A percentile compares a stretch with the other conserved stretches of the same genome.
Evolutionary conservation across 2,113 vertebrate species (phyloP).

Genomic region (Panthera tigris): DNA sequence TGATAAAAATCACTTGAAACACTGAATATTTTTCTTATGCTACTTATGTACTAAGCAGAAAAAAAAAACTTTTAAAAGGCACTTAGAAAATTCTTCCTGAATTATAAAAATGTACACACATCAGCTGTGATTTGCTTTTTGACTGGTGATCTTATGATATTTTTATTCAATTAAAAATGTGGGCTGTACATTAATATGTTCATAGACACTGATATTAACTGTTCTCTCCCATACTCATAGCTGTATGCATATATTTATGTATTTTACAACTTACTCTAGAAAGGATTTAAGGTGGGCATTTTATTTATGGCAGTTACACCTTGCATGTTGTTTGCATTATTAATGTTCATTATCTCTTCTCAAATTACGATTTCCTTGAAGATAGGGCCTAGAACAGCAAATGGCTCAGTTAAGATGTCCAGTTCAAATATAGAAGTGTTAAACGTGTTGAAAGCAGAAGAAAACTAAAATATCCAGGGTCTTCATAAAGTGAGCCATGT

Average conservation of each 20-base stretch:
- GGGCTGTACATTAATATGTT: background rate
- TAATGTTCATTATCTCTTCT: background rate
- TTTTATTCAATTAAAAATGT: background rate
- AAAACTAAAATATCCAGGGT: constrained; percentile 28
- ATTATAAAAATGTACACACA: constrained; percentile 11
- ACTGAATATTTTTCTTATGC: background rate
- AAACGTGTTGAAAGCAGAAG: constrained; percentile 54
- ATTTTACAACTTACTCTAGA: background rate
- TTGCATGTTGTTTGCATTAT: background rate
- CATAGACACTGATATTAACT: background rate
- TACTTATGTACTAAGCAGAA: background rate
- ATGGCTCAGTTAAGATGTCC: background rate
- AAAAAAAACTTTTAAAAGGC: background rate
- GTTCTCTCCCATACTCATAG: background rate
- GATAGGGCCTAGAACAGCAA: background rate
- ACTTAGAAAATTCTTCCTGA: constrained; percentile 43
- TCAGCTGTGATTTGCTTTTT: constrained; percentile 30
- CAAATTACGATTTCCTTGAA: background rate
- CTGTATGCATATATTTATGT: background rate
- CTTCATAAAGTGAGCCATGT: constrained; percentile 40
- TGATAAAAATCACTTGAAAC: constrained; percentile 35
- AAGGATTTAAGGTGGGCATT: background rate
- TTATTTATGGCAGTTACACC: background rate
- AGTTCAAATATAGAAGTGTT: constrained; percentile 2
- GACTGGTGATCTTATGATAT: background rate